Conservation (phyloP, 2,888 invertebrate genomes). For the Uropetala carovei region DNA sequence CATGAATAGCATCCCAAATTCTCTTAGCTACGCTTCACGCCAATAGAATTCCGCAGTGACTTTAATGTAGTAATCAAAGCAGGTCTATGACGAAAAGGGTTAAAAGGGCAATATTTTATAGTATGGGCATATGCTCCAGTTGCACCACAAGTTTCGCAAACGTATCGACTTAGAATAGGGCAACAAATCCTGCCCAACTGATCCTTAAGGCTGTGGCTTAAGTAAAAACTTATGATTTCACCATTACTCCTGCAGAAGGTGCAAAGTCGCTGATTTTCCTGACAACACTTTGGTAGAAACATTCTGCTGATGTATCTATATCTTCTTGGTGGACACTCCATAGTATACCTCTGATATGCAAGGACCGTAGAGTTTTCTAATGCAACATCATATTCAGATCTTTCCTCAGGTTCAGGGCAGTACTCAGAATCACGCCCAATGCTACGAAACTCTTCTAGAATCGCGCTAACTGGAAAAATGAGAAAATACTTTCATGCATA, state of each 20-base stretch:
- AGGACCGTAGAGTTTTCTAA: too few relatives aligned
- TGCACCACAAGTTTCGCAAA: slow-evolving; percentile 4
- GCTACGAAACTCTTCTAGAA: slow-evolving; percentile 35
- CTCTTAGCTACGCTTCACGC: not conserved
- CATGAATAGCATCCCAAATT: too few relatives aligned
- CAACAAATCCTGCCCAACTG: slow-evolving; percentile 14
- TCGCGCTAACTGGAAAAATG: slow-evolving; percentile 17
- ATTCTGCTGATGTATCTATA: too few relatives aligned
- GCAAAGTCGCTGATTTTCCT: not conserved
- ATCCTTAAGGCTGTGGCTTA: slow-evolving; percentile 25
- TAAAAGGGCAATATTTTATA: slow-evolving; percentile 5
- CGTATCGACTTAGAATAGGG: not conserved
- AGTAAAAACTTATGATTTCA: not conserved
- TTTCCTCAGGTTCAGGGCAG: slow-evolving; percentile 4
- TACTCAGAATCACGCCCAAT: slow-evolving; percentile 45
- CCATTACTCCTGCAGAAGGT: slow-evolving; percentile 41
- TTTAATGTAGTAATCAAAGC: slow-evolving; percentile 27
- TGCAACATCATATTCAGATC: too few relatives aligned
- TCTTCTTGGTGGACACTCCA: too few relatives aligned
- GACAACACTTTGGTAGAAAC: too few relatives aligned
- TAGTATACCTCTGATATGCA: too few relatives aligned
- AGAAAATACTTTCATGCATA: not conserved
- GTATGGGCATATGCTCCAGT: slow-evolving; percentile 36
- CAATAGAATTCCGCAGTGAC: slow-evolving; percentile 25
- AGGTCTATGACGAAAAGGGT: not conserved